phyloP scores from a whole-genome alignment of 1,140 invertebrate genomes.

The Heliconius himera region DNA sequence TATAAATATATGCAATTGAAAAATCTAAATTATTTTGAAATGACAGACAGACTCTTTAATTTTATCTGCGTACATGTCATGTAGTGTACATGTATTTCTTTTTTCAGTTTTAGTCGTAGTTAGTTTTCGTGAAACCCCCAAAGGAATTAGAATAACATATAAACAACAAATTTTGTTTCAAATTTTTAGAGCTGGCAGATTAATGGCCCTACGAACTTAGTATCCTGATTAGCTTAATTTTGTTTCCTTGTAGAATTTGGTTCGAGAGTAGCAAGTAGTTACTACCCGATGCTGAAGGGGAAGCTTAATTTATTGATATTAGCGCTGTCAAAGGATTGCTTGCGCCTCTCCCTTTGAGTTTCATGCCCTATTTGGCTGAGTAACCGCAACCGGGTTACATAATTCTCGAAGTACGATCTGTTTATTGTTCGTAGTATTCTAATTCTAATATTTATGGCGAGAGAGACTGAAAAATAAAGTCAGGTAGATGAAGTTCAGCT shows the following conservation, averaged over 20 bases:
- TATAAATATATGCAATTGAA: too few species aligned
- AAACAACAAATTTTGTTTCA: background rate
- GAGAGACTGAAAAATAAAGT: background rate
- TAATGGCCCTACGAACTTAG: background rate
- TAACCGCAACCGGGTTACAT: constrained; percentile 17
- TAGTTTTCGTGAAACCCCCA: too few species aligned
- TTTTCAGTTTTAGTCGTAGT: too few species aligned
- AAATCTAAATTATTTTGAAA: background rate
- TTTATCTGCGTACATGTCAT: too few species aligned
- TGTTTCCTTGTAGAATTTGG: background rate
- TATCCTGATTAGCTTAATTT: constrained; percentile 8
- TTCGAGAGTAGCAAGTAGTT: constrained; percentile 15
- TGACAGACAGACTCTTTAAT: too few species aligned
- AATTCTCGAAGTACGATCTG: constrained; percentile 18
- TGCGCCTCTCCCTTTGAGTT: constrained; percentile 23
- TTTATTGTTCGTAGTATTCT: background rate
- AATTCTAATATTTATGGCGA: background rate
- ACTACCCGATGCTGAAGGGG: constrained; percentile 12
- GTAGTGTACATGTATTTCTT: too few species aligned
- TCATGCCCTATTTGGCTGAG: constrained; percentile 26
- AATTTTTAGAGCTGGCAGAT: background rate
- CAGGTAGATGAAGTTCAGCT: too few species aligned
- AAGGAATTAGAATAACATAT: background rate
- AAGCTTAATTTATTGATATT: constrained; percentile 36
- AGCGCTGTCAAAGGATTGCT: constrained; percentile 28